Evolutionary conservation across 1,140 invertebrate genomes (phyloP).

Genomic region (Tetramorium parvispinum): DNA sequence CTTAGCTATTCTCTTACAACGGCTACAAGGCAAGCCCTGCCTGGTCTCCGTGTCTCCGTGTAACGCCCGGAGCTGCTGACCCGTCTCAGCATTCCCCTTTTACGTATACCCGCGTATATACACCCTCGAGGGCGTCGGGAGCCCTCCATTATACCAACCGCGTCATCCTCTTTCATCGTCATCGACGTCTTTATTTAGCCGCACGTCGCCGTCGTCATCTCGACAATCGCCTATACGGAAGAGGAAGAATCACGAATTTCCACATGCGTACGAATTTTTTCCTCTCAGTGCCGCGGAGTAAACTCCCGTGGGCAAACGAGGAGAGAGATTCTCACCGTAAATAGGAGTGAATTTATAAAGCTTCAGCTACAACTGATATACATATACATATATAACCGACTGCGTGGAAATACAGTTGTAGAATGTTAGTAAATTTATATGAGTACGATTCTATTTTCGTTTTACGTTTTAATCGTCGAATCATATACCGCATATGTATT

Average conservation of each 20-base stretch:
- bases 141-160: conserved; percentile 67
- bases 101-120: conserved; percentile 28
- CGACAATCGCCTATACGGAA: conserved; percentile 49
- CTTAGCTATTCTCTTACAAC: conserved; percentile 8
- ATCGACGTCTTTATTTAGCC: conserved; percentile 62
- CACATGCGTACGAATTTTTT: background rate
- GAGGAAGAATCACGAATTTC: conserved; percentile 18
- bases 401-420: background rate
- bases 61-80: conserved; percentile 33
- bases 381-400: background rate
- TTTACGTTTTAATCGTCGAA: background rate
- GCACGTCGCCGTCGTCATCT: conserved; percentile 30
- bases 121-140: conserved; percentile 64
- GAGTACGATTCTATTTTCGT: background rate
- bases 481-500: background rate
- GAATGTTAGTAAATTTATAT: background rate
- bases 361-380: background rate
- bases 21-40: background rate
- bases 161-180: conserved; percentile 65
- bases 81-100: background rate
- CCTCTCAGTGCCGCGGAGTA: background rate
- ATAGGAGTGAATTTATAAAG: conserved; percentile 34
- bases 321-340: background rate
- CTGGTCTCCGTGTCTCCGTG: background rate
- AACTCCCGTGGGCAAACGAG: background rate